Base-by-base conservation (phyloP, 2,797 vertebrate genomes). In the Merluccius polli region DNA sequence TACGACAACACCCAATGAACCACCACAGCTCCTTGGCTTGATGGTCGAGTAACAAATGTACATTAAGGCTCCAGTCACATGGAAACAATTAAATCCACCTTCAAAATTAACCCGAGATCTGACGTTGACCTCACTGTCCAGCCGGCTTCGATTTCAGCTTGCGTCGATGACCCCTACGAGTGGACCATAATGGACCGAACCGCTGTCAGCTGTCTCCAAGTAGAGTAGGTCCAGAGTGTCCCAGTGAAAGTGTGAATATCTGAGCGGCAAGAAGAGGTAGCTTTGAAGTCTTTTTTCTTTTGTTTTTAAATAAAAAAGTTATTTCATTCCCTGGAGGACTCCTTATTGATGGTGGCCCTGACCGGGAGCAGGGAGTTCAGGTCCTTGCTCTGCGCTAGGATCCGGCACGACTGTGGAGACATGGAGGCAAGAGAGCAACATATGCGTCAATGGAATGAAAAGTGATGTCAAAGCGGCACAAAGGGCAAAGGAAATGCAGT, bases 361-460 rank as follows among this genome's bases (percentile, higher is more conserved):
- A 95, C 77, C 70, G 97, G 95, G 81, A 99, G 90, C 89, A 99
- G 86, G 63, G 73, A 93, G 89, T 93, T 95, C 91, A 99, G 92
- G 89, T 99, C 96, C 89, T 90, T 95, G 83, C 88, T 94, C 78
- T 86, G 87, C 81, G 33, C 89, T 77, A 99, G 91, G 77, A 90
- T 83, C 73, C 86, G 92, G 91, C 90, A 96, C 24, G 96, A 95
- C 98, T 98, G 86, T 0, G 70, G 92, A 82, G 79, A 72, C 24
- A 65, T 3, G 85, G 38, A 86, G 73, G 81, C 71, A 78, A 30
- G 76, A 72, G 36, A 41, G 9, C 12, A 4, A 38, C 21, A 38
- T 5, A 11, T 15, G 4, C 31, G 21, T 41, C 13, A 35, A n/a
- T 27, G 8, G 59, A 78, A 30, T 31, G 36, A 72, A 73, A 73